Percentiles rank a stretch among this genome's conserved stretches.
Evolutionary conservation across 2,797 vertebrate species (phyloP).

Genomic region (Gymnothorax javanicus): DNA sequence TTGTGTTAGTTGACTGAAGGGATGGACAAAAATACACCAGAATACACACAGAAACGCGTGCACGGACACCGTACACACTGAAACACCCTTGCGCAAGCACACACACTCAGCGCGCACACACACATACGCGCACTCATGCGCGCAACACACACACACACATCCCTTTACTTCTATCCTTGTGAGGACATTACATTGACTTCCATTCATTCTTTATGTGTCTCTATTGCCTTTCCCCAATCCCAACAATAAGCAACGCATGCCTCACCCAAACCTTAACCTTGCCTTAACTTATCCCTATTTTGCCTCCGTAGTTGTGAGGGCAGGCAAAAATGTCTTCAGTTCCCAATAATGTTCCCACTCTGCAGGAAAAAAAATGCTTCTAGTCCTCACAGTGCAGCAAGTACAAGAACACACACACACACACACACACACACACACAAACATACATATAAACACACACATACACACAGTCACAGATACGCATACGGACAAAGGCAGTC

Average conservation of each 20-base stretch:
- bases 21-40: background rate
- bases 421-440: background rate
- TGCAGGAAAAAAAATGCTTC: no score
- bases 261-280: no score
- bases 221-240: no score
- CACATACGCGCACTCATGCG: background rate
- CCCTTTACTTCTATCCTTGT: no score
- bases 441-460: conserved; percentile 27
- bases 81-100: conserved; percentile 32
- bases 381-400: no score
- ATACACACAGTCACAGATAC: background rate
- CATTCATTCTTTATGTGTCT: no score
- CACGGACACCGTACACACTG: background rate
- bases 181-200: no score
- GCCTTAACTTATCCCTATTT: no score
- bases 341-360: no score
- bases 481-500: background rate
- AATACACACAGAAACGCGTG: conserved; percentile 31
- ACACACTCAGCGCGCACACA: conserved; percentile 11
- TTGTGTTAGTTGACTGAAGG: conserved; percentile 30
- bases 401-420: background rate
- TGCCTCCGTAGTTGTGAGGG: no score
- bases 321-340: no score
- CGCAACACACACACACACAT: background rate
- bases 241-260: no score